Percentiles rank a stretch among this genome's conserved stretches.
phyloP scores from a whole-genome alignment of 2,888 invertebrate genomes.

The Lepeophtheirus nordmannii region DNA sequence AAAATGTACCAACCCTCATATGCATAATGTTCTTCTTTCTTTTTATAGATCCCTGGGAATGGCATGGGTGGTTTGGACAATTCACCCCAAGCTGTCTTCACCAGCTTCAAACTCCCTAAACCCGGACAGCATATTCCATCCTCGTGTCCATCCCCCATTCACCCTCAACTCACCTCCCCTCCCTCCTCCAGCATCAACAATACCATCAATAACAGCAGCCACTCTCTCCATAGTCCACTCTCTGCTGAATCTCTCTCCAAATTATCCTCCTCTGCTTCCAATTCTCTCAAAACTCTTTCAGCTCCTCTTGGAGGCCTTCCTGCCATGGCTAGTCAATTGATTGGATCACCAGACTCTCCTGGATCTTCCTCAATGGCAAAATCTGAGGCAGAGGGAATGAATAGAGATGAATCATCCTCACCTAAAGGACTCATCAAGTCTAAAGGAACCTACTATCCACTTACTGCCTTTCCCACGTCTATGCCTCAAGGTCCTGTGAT shows the following conservation, averaged over 20 bases:
- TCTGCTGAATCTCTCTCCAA: too few species aligned
- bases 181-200: not conserved
- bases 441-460: slow-evolving; percentile 77
- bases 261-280: too few species aligned
- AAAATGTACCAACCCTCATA: too few species aligned
- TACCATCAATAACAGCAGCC: not conserved
- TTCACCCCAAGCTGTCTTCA: slow-evolving; percentile 77
- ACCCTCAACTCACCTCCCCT: not conserved
- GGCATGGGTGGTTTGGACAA: slow-evolving; percentile 34
- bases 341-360: slow-evolving; percentile 22
- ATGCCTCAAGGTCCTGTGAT: slow-evolving; percentile 26
- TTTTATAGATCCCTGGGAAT: not conserved
- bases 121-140: slow-evolving; percentile 30
- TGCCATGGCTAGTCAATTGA: slow-evolving; percentile 13
- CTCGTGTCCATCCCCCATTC: slow-evolving; percentile 1
- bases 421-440: slow-evolving; percentile 56
- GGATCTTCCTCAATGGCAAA: slow-evolving; percentile 11
- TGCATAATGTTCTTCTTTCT: not conserved
- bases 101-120: slow-evolving; percentile 79
- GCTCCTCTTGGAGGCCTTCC: slow-evolving; percentile 20
- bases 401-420: not conserved
- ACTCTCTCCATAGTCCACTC: not conserved
- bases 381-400: not conserved
- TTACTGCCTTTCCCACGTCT: slow-evolving; percentile 42
- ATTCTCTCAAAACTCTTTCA: not conserved